Evolutionary conservation across 1,140 invertebrate genomes (phyloP).

Genomic region (Probaryconus sp.): DNA sequence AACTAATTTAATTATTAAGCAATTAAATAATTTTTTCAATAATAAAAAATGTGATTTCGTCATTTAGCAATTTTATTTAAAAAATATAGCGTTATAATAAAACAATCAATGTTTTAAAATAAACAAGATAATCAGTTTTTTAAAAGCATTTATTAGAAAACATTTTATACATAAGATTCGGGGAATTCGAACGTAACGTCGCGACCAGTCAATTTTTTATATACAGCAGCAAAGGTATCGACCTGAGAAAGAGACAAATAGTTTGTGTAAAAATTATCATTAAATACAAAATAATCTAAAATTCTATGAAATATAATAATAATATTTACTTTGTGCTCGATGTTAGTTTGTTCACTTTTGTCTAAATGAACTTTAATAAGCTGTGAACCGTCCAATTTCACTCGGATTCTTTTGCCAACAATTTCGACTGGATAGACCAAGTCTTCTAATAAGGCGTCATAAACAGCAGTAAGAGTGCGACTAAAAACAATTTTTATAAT

Average conservation of each 20-base stretch:
- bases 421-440: slow-evolving; percentile 99
- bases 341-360: slow-evolving; percentile 98
- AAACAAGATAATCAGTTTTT: too few relatives aligned
- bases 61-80: too few relatives aligned
- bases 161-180: slow-evolving; percentile 94
- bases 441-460: slow-evolving; percentile 98
- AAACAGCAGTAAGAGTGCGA: slow-evolving; percentile 97
- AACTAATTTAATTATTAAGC: too few relatives aligned
- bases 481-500: slow-evolving; percentile 73
- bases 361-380: slow-evolving; percentile 99
- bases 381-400: slow-evolving; percentile 96
- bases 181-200: slow-evolving; percentile 99
- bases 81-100: too few relatives aligned
- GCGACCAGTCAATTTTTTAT: slow-evolving; percentile 99
- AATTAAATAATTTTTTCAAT: too few relatives aligned
- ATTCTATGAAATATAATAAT: too few relatives aligned
- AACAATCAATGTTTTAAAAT: too few relatives aligned
- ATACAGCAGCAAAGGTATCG: slow-evolving; percentile 98
- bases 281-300: too few relatives aligned
- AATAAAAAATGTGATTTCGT: too few relatives aligned
- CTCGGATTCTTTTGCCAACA: slow-evolving; percentile 97
- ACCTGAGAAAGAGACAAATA: slow-evolving; percentile 84
- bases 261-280: too few relatives aligned
- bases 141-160: slow-evolving; percentile 28
- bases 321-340: slow-evolving; percentile 97